phyloP scores from a whole-genome alignment of 2,888 invertebrate genomes.

The Drosophila sordidula region DNA sequence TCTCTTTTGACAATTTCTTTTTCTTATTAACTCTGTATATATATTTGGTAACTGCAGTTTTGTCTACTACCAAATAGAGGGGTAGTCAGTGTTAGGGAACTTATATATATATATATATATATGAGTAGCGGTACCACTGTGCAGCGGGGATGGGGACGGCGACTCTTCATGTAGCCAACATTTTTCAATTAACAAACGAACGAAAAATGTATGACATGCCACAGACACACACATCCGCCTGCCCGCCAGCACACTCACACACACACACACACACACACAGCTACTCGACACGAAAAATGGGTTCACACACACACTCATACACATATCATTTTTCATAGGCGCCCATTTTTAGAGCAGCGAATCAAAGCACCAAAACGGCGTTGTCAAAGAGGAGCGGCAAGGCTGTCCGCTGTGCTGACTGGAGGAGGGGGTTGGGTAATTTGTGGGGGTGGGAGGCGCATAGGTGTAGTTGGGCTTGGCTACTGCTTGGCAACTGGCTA shows the following conservation, averaged over 20 bases:
- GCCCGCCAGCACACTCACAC: conserved; percentile 5
- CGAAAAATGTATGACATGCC: conserved; percentile 79
- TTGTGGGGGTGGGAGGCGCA: neutral
- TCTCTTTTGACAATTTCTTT: no score
- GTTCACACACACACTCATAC: conserved; percentile 7
- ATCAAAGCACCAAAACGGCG: conserved; percentile 71
- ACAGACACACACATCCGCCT: conserved; percentile 47
- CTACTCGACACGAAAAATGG: conserved; percentile 50
- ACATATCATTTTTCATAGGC: conserved; percentile 67
- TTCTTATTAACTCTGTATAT: neutral
- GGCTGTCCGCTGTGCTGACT: neutral
- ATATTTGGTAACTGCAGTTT: neutral
- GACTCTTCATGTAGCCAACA: conserved; percentile 64
- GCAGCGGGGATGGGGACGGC: conserved; percentile 21
- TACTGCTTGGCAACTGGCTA: conserved; percentile 40
- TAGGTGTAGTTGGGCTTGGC: conserved; percentile 1
- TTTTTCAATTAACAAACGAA: conserved; percentile 80
- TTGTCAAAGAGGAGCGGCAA: conserved; percentile 58
- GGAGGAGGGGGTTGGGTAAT: neutral
- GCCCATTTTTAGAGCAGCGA: conserved; percentile 52
- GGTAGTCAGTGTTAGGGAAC: no score
- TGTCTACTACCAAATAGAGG: no score
- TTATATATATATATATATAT: no score
- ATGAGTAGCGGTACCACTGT: conserved; percentile 19
- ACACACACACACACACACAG: conserved; percentile 10